Evolutionary conservation across 2,113 vertebrate species (phyloP), one percentile per base, ranked within the genome.

Genomic region (Plecotus auritus): DNA sequence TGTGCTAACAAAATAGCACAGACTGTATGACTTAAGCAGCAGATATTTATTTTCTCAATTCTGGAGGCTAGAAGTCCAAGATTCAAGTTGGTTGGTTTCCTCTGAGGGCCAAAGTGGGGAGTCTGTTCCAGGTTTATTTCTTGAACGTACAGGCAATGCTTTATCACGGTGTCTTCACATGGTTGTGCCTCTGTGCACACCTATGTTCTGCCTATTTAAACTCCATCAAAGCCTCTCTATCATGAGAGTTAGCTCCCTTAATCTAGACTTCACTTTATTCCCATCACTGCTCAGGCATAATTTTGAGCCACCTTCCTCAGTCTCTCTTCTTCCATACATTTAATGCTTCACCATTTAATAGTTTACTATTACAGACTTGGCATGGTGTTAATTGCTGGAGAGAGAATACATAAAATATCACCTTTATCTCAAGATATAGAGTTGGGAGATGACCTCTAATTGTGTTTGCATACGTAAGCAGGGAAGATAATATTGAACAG

Each of bases 81-180:
- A 42, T 40, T 18, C 78, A 42, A n/a, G 11, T 7, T 17, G 8
- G 0, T 77, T 76, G 3, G 20, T 74, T 64, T 87, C 7, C 20
- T 45, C 8, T 37, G 22, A 59, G 6, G 16, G 7, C 20, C 14
- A 0, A 17, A 12, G 37, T n/a, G 35, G 90, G 51, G 6, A 4
- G 11, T 45, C 4, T 51, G 7, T 40, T 35, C 26, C 23, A 9
- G 17, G 23, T 6, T 3, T 89, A 4, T 28, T 4, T 32, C 28
- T 10, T 40, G 4, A 10, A 6, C 14, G 23, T 35, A 4, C 5
- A 66, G 9, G 42, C 9, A 5, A 13, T 0, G 0, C 2, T 11
- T 61, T 74, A 1, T 87, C 66, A 18, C 1, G 12, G 9, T 26
- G 9, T 69, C 20, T 84, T 92, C 11, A 28, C 20, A 0, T 35